These are phyloP conservation scores for Caenorhabditis sp. DNA, from an alignment of 2,888 invertebrate genomes.

Conservation along the genomic window DNA sequence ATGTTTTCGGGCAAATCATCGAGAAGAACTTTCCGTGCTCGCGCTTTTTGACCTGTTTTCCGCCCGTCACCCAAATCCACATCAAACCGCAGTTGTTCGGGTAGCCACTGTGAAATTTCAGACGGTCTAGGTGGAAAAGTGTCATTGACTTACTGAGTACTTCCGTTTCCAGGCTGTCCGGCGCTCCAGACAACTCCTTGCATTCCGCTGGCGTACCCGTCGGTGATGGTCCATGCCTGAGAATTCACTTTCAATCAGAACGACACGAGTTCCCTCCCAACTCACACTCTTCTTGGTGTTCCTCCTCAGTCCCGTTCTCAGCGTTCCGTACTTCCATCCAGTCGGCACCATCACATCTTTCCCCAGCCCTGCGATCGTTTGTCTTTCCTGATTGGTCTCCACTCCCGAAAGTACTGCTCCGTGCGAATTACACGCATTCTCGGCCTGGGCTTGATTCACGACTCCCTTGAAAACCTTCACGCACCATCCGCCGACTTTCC, in stretches of 20 bases:
- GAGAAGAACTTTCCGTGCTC: slow-evolving; percentile 17
- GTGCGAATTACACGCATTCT: not conserved
- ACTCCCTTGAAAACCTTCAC: not conserved
- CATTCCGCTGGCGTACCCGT: not conserved
- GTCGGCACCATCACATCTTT: slow-evolving; percentile 9
- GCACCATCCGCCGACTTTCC: slow-evolving; percentile 6
- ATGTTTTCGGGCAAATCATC: slow-evolving; percentile 15
- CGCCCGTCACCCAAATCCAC: slow-evolving; percentile 32
- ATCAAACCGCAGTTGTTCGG: slow-evolving; percentile 33
- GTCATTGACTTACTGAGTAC: no score
- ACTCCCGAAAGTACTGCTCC: slow-evolving; percentile 9
- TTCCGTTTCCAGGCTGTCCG: slow-evolving; percentile 18
- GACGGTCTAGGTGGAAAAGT: no score
- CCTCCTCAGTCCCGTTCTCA: slow-evolving; percentile 15
- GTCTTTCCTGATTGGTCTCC: slow-evolving; percentile 6
- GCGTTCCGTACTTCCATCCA: slow-evolving; percentile 19
- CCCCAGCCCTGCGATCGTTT: slow-evolving; percentile 11
- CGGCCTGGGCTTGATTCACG: not conserved
- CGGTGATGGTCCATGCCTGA: not conserved
- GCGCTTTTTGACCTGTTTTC: not conserved
- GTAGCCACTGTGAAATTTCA: slow-evolving; percentile 15
- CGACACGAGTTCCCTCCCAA: no score
- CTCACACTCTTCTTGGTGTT: slow-evolving; percentile 14
- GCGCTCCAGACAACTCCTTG: slow-evolving; percentile 16
- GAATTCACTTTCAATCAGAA: not conserved